Evolutionary conservation across 2,113 vertebrate species (phyloP), one percentile per base, ranked within the genome.

Genomic region (Willisornis vidua): DNA sequence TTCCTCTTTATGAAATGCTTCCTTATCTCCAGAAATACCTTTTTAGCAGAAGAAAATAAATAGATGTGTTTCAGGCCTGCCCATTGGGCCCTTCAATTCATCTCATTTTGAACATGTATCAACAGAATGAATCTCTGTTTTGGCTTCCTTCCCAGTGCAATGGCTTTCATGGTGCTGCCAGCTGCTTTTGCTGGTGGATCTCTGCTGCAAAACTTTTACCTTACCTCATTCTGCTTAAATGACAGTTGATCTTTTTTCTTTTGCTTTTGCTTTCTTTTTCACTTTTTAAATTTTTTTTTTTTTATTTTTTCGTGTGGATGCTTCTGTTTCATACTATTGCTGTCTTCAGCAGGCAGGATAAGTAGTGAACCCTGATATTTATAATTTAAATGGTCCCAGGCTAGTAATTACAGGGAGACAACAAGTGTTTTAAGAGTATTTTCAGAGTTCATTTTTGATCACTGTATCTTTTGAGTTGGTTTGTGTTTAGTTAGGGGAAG

Each of bases 1-100:
- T 94, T 90, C 16, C 45, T 17, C 54, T 79, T 93, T 48, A 85
- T 87, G 74, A 94, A 94, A 96, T 73, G n/a, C 63, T 95, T 96
- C 78, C 87, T 93, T 96, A 72, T 83, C 49, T 93, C 24, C 49
- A 83, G 87, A 91, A 93, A 76, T 76, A 79, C 58, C 33, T 61
- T 90, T 87, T 66, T 55, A 96, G 33, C 35, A 66, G 51, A 45
- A 89, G 61, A 87, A 94, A 91, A 87, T 55, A 84, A 58, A 87
- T 45, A 59, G 58, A 24, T 16, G 1, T n/a, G 8, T 79, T 95
- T 87, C 67, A 90, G n/a, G n/a, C 58, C 70, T 52, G 31, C 35
- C 12, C 17, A 23, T 0, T 57, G 46, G 58, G 49, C 23, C 22
- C 24, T 87, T 88, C 83, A 3, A 28, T 79, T 95, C 68, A 6